These are phyloP conservation scores for Elanoides forficatus DNA, from an alignment of 2,113 vertebrate genomes.

Conservation along the genomic window DNA sequence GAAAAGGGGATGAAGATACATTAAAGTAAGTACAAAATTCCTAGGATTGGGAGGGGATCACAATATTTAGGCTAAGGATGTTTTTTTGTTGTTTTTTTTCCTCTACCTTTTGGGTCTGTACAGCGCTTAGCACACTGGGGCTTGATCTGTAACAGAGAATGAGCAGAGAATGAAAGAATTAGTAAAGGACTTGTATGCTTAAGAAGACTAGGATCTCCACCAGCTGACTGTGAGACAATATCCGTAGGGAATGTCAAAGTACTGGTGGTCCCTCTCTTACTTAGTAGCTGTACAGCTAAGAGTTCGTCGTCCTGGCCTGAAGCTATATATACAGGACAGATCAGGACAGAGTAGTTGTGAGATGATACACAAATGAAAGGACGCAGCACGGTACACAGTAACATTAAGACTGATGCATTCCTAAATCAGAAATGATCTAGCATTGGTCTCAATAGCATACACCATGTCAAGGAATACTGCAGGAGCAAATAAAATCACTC, in stretches of 20 bases:
- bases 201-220: not conserved
- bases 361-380: not conserved
- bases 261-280: not conserved
- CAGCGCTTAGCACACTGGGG: not conserved
- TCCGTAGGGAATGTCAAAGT: not conserved
- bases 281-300: not conserved
- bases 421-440: not conserved
- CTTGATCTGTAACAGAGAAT: not conserved
- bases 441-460: not conserved
- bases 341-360: not conserved
- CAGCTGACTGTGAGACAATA: not conserved
- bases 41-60: not conserved
- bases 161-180: not conserved
- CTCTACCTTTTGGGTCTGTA: not conserved
- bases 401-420: not conserved
- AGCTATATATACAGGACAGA: not conserved
- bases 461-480: not conserved
- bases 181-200: not conserved
- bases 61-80: not conserved
- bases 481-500: not conserved
- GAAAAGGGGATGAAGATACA: not conserved
- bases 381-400: not conserved
- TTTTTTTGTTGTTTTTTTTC: rapidly evolving
- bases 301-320: not conserved
- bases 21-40: not conserved